Base-by-base conservation (phyloP, 2,113 vertebrate genomes). In the Eublepharis macularius region DNA sequence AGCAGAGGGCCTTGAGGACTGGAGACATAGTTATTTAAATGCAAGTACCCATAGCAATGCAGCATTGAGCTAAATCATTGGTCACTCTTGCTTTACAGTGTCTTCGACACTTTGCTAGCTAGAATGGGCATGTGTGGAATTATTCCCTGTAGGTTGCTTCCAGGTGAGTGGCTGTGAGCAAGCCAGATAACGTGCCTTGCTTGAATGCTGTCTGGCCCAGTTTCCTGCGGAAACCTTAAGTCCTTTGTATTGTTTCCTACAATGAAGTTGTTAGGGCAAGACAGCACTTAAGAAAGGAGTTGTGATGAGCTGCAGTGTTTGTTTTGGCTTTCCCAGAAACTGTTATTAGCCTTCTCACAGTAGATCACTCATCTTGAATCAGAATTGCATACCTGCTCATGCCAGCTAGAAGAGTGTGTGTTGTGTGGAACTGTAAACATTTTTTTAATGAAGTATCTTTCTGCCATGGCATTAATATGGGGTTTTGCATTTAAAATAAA, bases 401-500 rank as follows among this genome's bases (percentile, higher is more conserved):
- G 84, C 60, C 34, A 26, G 81, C 79, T 79, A 36, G 45, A 29
- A 29, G 3, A 6, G 49, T 65, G 74, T 47, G 49, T 65, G 74
- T 47, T 36, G 16, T 26, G 39, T 24, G 63, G 49, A 84, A 47
- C 36, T 36, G 10, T 66, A 3, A 34, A 6, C 16, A 4, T 80
- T 16, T 16, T 88, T 80, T 65, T 16, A 13, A 51, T 86, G 68
- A 74, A 72, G 36, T 41, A 66, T 80, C 0, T 80, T 73, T 26
- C 45, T 88, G 72, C 88, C 85, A 41, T 69, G 80, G 77, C 13
- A 1, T 47, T 87, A 80, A 81, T 80, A 41, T 83, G 72, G 66
- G 81, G 21, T 81, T 65, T 92, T 93, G 84, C 81, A 87, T 84
- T 89, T 86, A 82, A 26, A 36, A 41, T 29, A 76, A 86, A 60